Evolutionary conservation across 2,113 vertebrate species (phyloP).

Genomic region (Syrmaticus mikado): DNA sequence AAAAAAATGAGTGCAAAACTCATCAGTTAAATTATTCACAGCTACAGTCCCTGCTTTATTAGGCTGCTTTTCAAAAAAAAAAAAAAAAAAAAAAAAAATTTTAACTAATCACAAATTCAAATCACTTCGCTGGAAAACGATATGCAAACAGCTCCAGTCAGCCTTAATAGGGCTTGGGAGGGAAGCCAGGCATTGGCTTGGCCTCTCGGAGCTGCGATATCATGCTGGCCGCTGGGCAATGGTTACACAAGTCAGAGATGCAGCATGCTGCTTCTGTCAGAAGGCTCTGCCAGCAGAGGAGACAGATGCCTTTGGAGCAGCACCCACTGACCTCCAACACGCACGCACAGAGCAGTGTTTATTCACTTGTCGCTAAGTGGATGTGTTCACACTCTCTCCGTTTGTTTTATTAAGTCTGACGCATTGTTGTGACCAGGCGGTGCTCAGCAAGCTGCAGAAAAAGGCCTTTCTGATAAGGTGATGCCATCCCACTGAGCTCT

Average conservation of each 20-base stretch:
- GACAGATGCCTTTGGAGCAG: conserved; percentile 7
- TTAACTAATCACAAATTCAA: conserved; percentile 52
- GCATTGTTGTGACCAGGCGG: not conserved
- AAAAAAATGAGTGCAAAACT: not conserved
- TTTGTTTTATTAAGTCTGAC: not conserved
- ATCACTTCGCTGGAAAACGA: conserved; percentile 10
- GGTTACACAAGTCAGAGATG: not conserved
- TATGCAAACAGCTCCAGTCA: conserved; percentile 25
- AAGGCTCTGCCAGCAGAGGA: not conserved
- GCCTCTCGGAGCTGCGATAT: conserved; percentile 9
- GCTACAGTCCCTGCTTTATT: conserved; percentile 25
- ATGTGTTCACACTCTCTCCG: not conserved
- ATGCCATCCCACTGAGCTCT: not conserved
- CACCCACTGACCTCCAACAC: not conserved
- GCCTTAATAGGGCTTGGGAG: conserved; percentile 11
- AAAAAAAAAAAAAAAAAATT: not conserved
- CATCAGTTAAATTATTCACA: conserved; percentile 3
- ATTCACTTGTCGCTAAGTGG: not conserved
- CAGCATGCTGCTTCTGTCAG: not conserved
- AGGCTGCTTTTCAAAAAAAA: not conserved
- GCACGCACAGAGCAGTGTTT: not conserved
- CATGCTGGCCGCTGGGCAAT: not conserved
- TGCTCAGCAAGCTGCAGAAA: not conserved
- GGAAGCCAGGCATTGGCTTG: conserved; percentile 34
- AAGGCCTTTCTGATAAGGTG: not conserved